Conservation (phyloP, 2,888 invertebrate species). For the Linyphia triangularis region DNA sequence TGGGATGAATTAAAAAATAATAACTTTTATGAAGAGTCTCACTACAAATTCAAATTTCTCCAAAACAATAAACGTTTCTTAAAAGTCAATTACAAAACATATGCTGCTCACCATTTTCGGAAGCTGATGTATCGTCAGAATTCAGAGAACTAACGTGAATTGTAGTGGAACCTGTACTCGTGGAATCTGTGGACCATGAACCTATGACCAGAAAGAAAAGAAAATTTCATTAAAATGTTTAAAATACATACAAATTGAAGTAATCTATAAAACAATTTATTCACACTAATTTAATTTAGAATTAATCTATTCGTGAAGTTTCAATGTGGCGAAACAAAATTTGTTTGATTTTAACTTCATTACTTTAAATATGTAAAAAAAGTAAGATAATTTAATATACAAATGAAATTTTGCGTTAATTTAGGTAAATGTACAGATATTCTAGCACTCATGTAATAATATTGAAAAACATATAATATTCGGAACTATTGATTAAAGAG, state of each 20-base stretch:
- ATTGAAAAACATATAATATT: no score
- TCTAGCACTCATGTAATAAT: no score
- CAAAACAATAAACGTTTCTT: no score
- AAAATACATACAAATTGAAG: neutral
- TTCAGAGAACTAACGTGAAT: constrained; percentile 50
- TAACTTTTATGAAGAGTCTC: no score
- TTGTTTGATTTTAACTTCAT: no score
- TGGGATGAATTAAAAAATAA: neutral
- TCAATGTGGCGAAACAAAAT: no score
- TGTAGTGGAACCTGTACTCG: constrained; percentile 64
- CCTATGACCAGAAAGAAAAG: constrained; percentile 17
- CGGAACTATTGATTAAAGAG: no score
- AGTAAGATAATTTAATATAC: no score
- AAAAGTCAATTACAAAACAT: neutral
- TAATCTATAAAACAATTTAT: neutral
- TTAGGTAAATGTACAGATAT: no score
- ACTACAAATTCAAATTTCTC: no score
- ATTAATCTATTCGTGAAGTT: neutral
- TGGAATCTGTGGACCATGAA: constrained; percentile 69
- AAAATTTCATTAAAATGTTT: neutral
- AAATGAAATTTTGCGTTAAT: no score
- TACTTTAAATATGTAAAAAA: no score
- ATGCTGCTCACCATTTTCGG: constrained; percentile 35
- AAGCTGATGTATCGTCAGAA: constrained; percentile 38
- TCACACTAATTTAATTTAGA: neutral